phyloP scores from a whole-genome alignment of 23 tunicate genomes.

The Trididemnum clinides region DNA sequence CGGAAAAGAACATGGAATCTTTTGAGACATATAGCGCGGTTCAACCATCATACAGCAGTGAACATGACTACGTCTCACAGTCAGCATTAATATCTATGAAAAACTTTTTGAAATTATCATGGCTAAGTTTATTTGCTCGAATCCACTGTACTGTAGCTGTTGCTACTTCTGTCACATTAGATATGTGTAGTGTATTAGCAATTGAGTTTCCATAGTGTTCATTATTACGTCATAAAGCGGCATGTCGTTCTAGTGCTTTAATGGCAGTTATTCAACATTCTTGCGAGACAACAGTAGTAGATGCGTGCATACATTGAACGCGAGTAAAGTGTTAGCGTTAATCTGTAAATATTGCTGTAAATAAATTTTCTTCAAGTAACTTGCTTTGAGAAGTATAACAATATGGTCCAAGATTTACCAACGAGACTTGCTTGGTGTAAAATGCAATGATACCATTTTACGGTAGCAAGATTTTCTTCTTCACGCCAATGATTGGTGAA shows the following conservation, averaged over 20 bases:
- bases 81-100: neutral
- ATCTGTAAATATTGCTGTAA: too few species aligned
- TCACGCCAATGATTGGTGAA: slow-evolving; percentile 54
- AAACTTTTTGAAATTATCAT: slow-evolving; percentile 8
- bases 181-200: too few species aligned
- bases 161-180: slow-evolving; percentile 47
- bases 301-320: too few species aligned
- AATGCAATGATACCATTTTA: slow-evolving; percentile 57
- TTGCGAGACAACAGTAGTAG: too few species aligned
- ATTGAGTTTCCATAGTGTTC: too few species aligned
- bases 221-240: too few species aligned
- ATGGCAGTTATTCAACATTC: too few species aligned
- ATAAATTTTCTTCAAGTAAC: too few species aligned
- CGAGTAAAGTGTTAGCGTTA: too few species aligned
- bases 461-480: slow-evolving; percentile 49
- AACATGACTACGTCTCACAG: slow-evolving; percentile 44
- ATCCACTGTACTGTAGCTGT: slow-evolving; percentile 51
- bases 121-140: slow-evolving; percentile 39
- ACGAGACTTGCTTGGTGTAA: slow-evolving; percentile 54
- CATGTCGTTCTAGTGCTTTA: too few species aligned
- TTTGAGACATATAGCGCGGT: slow-evolving; percentile 57
- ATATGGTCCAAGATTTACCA: slow-evolving; percentile 45
- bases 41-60: slow-evolving; percentile 46
- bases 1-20: neutral
- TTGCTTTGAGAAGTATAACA: too few species aligned